phyloP scores from a whole-genome alignment of 2,888 invertebrate species.

The Laothoe populi region DNA sequence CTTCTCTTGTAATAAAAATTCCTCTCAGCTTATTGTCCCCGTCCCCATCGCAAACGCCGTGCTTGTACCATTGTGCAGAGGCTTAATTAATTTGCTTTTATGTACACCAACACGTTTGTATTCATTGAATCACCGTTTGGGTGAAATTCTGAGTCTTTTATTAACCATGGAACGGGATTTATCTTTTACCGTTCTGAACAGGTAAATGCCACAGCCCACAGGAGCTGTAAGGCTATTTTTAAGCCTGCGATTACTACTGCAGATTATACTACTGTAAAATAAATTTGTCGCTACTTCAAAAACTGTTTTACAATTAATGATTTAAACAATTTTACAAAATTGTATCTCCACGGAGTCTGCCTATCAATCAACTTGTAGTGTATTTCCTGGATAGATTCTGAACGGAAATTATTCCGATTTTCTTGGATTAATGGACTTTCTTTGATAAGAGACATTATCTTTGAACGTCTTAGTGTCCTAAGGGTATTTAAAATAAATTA shows the following conservation, averaged over 20 bases:
- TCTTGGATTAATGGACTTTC: not conserved
- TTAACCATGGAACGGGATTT: conserved; percentile 25
- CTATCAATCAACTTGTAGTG: too few species aligned
- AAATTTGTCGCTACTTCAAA: not conserved
- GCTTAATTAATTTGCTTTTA: conserved; percentile 79
- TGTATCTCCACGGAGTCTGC: not conserved
- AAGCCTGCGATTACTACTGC: conserved; percentile 5
- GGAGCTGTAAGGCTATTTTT: not conserved
- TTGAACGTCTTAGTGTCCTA: too few species aligned
- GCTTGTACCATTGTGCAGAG: conserved; percentile 66
- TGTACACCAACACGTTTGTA: conserved; percentile 57
- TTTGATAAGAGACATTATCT: too few species aligned
- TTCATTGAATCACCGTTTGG: conserved; percentile 53
- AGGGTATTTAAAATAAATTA: too few species aligned
- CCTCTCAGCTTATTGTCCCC: conserved; percentile 6
- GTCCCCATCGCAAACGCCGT: conserved; percentile 58
- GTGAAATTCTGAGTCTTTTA: conserved; percentile 35
- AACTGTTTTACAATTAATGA: not conserved
- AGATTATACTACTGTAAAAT: too few species aligned
- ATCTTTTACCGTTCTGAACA: conserved; percentile 21
- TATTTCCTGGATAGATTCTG: not conserved
- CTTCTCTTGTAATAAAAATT: conserved; percentile 22
- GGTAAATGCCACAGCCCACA: conserved; percentile 1
- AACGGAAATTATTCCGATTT: not conserved
- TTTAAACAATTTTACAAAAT: not conserved